Evolutionary conservation across 2,888 invertebrate genomes (phyloP).

Genomic region (Caenorhabditis sp.): DNA sequence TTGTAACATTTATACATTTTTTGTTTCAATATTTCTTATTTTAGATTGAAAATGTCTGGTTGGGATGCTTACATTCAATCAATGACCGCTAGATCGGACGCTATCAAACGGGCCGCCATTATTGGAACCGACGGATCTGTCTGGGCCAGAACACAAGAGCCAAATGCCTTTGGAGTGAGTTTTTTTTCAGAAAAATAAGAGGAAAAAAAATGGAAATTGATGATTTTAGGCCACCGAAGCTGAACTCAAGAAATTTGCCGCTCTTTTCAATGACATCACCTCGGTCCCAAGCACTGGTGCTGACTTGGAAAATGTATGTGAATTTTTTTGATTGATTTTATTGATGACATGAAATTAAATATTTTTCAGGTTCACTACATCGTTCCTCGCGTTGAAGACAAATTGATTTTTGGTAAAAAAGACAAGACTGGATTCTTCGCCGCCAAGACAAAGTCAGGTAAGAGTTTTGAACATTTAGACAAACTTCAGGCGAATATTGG

Average conservation of each 20-base stretch:
- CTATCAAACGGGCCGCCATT: conserved; percentile 68
- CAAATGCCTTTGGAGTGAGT: conserved; percentile 37
- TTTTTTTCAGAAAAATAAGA: not conserved
- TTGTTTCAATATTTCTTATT: conserved; percentile 1
- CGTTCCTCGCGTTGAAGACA: conserved; percentile 69
- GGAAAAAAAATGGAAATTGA: not conserved
- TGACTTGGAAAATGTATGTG: conserved; percentile 58
- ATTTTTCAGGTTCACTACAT: conserved; percentile 66
- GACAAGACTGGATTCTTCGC: conserved; percentile 70
- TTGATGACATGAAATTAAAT: not conserved
- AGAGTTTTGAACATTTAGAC: not conserved
- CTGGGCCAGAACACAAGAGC: conserved; percentile 64
- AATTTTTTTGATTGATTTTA: not conserved
- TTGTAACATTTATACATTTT: not conserved
- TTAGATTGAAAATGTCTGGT: conserved; percentile 60
- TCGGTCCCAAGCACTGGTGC: conserved; percentile 57
- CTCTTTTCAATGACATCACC: conserved; percentile 58
- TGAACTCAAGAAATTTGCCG: conserved; percentile 64
- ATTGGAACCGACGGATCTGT: conserved; percentile 66
- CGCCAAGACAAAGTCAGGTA: conserved; percentile 64
- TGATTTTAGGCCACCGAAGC: conserved; percentile 60
- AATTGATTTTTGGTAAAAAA: conserved; percentile 71
- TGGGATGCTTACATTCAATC: conserved; percentile 69
- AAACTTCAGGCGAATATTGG: not conserved
- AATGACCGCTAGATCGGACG: conserved; percentile 45